phyloP scores from a whole-genome alignment of 2,113 vertebrate species.

The Clarias batrachus region DNA sequence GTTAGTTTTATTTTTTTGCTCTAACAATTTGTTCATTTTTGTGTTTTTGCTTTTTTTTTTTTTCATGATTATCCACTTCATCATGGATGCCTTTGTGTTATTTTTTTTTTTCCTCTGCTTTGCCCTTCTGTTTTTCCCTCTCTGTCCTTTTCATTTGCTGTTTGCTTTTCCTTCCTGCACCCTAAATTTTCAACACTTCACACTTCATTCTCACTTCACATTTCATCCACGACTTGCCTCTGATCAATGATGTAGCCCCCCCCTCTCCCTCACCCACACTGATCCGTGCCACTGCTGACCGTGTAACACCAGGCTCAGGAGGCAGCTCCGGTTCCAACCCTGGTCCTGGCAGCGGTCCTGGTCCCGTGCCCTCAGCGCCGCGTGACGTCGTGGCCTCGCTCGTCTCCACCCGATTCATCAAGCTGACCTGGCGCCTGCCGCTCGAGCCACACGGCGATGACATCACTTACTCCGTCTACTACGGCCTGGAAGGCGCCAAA shows the following conservation, averaged over 20 bases:
- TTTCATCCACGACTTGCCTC: slow-evolving; percentile 51
- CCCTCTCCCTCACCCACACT: slow-evolving; percentile 95
- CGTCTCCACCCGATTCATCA: slow-evolving; percentile 98
- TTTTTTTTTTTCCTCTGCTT: slow-evolving; percentile 75
- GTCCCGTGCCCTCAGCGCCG: slow-evolving; percentile 85
- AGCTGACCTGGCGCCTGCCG: slow-evolving; percentile 92
- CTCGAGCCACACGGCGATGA: slow-evolving; percentile 91
- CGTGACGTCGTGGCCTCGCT: slow-evolving; percentile 95
- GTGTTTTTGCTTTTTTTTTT: slow-evolving; percentile 61
- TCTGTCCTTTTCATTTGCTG: slow-evolving; percentile 44
- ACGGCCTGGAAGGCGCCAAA: slow-evolving; percentile 87
- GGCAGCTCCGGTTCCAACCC: slow-evolving; percentile 70
- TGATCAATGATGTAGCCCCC: slow-evolving; percentile 89
- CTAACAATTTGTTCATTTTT: slow-evolving; percentile 38
- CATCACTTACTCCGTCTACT: slow-evolving; percentile 94
- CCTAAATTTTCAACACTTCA: slow-evolving; percentile 39
- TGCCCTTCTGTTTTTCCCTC: slow-evolving; percentile 4
- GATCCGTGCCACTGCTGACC: slow-evolving; percentile 99
- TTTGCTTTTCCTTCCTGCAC: slow-evolving; percentile 45
- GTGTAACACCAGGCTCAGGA: slow-evolving; percentile 92
- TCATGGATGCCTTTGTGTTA: slow-evolving; percentile 71
- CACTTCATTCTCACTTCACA: slow-evolving; percentile 37
- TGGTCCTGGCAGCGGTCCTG: not conserved
- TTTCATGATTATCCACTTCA: slow-evolving; percentile 74
- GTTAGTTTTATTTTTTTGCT: not conserved